A percentile compares a stretch with the other conserved stretches of the same genome.
Evolutionary conservation across 2,797 vertebrate species (phyloP).

Genomic region (Semotilus atromaculatus): DNA sequence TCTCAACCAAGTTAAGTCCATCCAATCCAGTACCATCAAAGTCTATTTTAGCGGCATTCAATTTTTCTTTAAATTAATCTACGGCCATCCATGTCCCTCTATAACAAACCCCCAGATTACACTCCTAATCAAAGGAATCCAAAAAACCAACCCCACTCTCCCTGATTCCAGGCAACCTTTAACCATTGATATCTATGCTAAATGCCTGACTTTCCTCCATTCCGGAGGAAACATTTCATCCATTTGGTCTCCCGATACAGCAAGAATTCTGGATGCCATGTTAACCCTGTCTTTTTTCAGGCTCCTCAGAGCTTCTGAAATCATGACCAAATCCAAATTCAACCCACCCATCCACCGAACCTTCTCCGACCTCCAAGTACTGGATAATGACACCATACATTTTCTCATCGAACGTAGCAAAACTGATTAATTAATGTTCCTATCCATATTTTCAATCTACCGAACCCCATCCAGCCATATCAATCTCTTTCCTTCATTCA

Average conservation of each 20-base stretch:
- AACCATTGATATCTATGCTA: background rate
- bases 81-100: background rate
- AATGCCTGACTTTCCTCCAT: background rate
- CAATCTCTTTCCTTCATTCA: background rate
- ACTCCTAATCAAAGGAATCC: background rate
- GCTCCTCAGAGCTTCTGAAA: background rate
- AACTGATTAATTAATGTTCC: background rate
- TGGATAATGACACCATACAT: background rate
- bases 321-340: background rate
- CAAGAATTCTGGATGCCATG: background rate
- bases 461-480: background rate
- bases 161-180: background rate
- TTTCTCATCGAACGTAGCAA: background rate
- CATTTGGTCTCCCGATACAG: too few species aligned
- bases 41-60: background rate
- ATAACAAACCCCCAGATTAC: background rate
- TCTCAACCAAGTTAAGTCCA: background rate
- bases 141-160: background rate
- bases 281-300: background rate
- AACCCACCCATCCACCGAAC: background rate
- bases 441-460: background rate
- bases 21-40: background rate
- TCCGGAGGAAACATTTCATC: too few species aligned
- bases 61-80: background rate
- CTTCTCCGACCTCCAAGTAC: background rate